Base-by-base conservation (phyloP, 2,888 invertebrate genomes). In the Mayetiola destructor region DNA sequence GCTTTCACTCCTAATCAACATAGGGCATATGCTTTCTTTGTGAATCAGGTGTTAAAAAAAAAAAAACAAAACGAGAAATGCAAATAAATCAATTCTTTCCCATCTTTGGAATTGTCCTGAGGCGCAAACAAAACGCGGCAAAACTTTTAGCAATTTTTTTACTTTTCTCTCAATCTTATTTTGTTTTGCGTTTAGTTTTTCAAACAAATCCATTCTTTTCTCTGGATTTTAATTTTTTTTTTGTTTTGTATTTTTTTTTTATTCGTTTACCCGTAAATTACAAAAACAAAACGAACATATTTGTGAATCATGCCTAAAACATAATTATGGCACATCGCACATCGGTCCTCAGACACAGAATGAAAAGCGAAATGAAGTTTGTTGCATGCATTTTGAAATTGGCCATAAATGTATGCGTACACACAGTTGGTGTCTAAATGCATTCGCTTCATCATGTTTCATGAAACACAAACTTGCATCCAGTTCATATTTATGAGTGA, bases 21-120 rank as follows among this genome's bases (percentile, higher is more conserved):
- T n/a, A n/a, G n/a, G n/a, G n/a, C n/a, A n/a, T n/a, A n/a, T n/a
- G n/a, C n/a, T n/a, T n/a, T n/a, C n/a, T 32, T 9, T 27, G n/a
- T 27, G 29, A 27, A 48, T 48, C 48, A 48, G 48, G 48, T 48
- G 48, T 16, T 48, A 27, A 48, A 27, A 40, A 48, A 48, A 48
- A 27, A 48, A 27, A 23, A n/a, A n/a, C n/a, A n/a, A n/a, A n/a
- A n/a, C n/a, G n/a, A n/a, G 10, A 42, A 23, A 5, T 20, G 3
- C 32, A 32, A 20, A 18, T 10, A 42, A 42, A 42, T 23, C 10
- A 23, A 42, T 14, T 2, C 10, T 8, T 27, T n/a, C 3, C 16
- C 23, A 48, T 48, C 23, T 16, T 16, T 48, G 48, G 48, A 48
- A 48, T 27, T 48, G 48, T 48, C 48, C 27, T 27, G 21, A 27